Evolutionary conservation across 2,797 vertebrate species (phyloP), one percentile per base, ranked within the genome.

Genomic region (Chaetophractus vellerosus): DNA sequence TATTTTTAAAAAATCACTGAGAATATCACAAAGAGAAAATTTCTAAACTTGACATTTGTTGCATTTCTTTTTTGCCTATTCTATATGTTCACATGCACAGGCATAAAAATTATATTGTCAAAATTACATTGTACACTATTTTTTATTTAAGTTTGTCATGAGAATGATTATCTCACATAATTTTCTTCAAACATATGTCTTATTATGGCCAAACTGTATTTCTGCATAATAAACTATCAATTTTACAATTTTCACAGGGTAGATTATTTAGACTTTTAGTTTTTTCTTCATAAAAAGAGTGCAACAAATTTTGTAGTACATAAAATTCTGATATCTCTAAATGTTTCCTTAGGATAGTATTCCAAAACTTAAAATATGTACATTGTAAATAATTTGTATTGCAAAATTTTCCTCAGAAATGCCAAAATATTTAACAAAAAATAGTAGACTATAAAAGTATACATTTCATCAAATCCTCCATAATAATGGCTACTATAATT

Each of bases 331-430:
- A 92, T 92, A 69, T 84, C n/a, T 75, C 8, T 82, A 33, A 74
- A 81, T 90, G 12, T 82, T 90, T 12, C 86, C 48, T 83, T 74
- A 88, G 74, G 78, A 45, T 69, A 84, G 79, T 88, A 88, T 94
- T 88, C 12, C 52, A 90, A 57, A 75, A 88, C 11, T 80, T 88
- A 90, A 90, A 94, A 57, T 87, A 9, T 79, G 79, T 50, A 80
- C n/a, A 90, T 88, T 74, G 90, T 41, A 63, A 93, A 94, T 87
- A 55, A 83, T 74, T 88, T 80, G 84, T 63, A 64, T 87, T 48
- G 36, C 36, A 75, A 83, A 83, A 33, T 87, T 86, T 86, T 92
- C 69, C 90, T 57, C 10, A 63, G 9, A 92, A 88, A 80, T 87
- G 26, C 69, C 59, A 90, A 85, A 87, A 66, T 83, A 11, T 9